Base-by-base conservation (phyloP, 1,140 invertebrate species). In the Grapholita molesta region DNA sequence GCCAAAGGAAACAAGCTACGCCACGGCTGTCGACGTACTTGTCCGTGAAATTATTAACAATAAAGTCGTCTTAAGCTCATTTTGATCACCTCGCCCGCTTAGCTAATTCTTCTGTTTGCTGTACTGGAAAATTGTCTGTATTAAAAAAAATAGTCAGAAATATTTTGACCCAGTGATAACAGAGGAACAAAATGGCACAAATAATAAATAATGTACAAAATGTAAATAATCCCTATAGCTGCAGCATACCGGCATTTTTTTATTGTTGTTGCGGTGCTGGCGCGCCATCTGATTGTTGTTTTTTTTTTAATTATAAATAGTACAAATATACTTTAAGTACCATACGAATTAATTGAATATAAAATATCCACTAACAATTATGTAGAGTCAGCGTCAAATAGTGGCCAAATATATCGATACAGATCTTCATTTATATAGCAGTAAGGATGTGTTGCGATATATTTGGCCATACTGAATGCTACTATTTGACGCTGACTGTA, bases 251-350 rank as follows among this genome's bases (percentile, higher is more conserved):
- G 69, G 76, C 80, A 77, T 81, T 81, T 81, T 73, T 76, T 78
- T 85, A 73, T 30, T 64, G 53, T 74, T 61, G 55, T 61, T 61
- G 55, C 55, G 72, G 74, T 77, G 52, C 68, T 65, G 15, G 64
- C 66, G 64, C 66, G 71, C 74, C 66, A 75, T 74, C 69, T 69
- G 72, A 71, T 77, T 72, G 55, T 61, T 61, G 30, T 61, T 61
- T 70, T 70, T n/a, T 73, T 70, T 82, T 85, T 67, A 77, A 84
- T 84, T 85, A 84, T 86, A 80, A 77, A 89, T 84, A 89, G 85
- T 88, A 89, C 85, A 88, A 88, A 89, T 88, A 74, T 84, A 82
- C 83, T 78, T 77, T 85, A 85, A 87, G 84, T 33, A 73, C 76
- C 72, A 64, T 71, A 71, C 48, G 70, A 71, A 71, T 66, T 25